Conservation (phyloP, 2,888 invertebrate species). For the Ptychoptera contaminata region DNA sequence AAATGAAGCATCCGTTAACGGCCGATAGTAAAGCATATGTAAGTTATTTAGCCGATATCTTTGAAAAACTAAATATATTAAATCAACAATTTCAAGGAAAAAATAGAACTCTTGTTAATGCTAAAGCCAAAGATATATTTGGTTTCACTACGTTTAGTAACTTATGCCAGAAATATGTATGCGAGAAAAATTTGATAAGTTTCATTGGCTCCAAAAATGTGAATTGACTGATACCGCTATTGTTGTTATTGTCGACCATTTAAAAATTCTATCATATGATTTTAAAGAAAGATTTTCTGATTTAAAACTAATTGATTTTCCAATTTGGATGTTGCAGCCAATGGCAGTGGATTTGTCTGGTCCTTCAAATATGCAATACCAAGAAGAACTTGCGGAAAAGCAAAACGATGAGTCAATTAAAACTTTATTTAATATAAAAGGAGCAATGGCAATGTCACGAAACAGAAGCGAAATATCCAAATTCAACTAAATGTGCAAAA, state of each 20-base stretch:
- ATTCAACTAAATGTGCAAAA: not conserved
- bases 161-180: not conserved
- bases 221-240: slow-evolving; percentile 1
- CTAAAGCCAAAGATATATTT: not conserved
- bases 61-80: slow-evolving; percentile 6
- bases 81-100: slow-evolving; percentile 2
- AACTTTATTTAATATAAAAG: slow-evolving; percentile 7
- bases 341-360: slow-evolving; percentile 10
- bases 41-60: slow-evolving; percentile 4
- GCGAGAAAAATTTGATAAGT: too few species aligned
- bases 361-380: slow-evolving; percentile 11
- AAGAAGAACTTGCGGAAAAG: slow-evolving; percentile 11
- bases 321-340: slow-evolving; percentile 6
- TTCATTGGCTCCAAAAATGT: not conserved
- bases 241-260: slow-evolving; percentile 1
- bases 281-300: not conserved
- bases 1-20: slow-evolving; percentile 4
- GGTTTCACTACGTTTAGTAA: not conserved
- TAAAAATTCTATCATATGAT: not conserved
- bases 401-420: slow-evolving; percentile 11
- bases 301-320: slow-evolving; percentile 8
- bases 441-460: slow-evolving; percentile 11
- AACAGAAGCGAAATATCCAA: slow-evolving; percentile 11
- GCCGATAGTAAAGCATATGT: slow-evolving; percentile 4
- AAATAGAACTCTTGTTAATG: not conserved